Base-by-base conservation (phyloP, 2,888 invertebrate species). In the Margaritifera margaritifera region DNA sequence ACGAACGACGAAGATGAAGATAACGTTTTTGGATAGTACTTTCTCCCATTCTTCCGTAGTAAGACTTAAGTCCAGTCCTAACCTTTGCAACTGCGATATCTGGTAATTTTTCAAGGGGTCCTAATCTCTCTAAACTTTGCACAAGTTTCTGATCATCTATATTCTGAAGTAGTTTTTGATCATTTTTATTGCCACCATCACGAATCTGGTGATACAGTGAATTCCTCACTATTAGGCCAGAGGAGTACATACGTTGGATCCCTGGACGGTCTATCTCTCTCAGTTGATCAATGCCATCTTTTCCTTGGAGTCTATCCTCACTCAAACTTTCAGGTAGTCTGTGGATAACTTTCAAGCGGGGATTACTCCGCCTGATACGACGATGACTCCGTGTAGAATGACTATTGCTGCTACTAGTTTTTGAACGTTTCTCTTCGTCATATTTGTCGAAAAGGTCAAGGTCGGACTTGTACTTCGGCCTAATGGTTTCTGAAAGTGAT, bases 211-310 rank as follows among this genome's bases (percentile, higher is more conserved):
- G 74, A 51, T 74, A 77, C 19, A 77, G n/a, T 3, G 66, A 61
- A 57, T 77, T 77, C 31, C 71, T 74, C 0, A 74, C 74, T 52
- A 74, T 65, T 18, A 77, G 56, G 4, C 72, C 77, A 8, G 77
- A 77, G 1, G 77, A 77, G 66, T 77, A 77, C 18, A 72, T 64
- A 57, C 74, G 68, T 60, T 74, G 74, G 52, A 74, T 70, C 8
- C 76, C 69, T 0, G 65, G 62, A 8, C 42, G 25, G 15, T 42
- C 42, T 11, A 3, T 42, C 2, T 42, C 42, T 42, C 11, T 42
- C 42, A 42, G 15, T 8, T 42, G 42, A 42, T 42, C 42, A 42
- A 15, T 42, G 42, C 15, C 42, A 42, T 42, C 42, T 11, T 42
- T 42, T 42, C 42, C 42, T 42, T 42, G 11, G 42, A 42, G 15